Base-by-base conservation (phyloP, 2,113 vertebrate species). In the Pelodiscus sinensis region DNA sequence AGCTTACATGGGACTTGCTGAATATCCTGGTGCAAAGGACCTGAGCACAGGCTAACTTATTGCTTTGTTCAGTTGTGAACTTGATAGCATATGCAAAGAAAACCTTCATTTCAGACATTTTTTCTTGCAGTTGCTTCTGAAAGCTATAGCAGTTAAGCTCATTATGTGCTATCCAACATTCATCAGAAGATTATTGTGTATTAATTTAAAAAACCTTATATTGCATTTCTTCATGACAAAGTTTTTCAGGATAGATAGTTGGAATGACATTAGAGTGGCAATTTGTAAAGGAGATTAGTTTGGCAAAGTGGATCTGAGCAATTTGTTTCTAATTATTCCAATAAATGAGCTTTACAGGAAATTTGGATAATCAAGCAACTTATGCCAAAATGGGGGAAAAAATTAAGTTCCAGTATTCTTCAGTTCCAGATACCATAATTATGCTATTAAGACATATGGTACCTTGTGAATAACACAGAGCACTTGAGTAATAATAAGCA, bases 281-380 rank as follows among this genome's bases (percentile, higher is more conserved):
- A 98, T 97, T 97, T 97, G 91, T 97, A 97, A 97, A 98, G 96
- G 92, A 97, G 97, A 97, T 98, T 97, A 98, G 93, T 92, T 94
- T 96, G 92, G 93, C 86, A 96, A 94, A 96, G 95, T 35, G 90
- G 86, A 97, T 96, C 93, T 92, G 91, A 97, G 95, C 96, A 97
- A 97, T 98, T 98, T 95, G 95, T 96, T 97, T 97, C 96, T 98
- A 97, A 98, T 98, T 98, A 97, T 97, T 97, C 97, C 95, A 95
- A 91, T 88, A 97, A 97, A 97, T 29, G 81, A 96, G 95, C 88
- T 97, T 97, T 97, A 94, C 84, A 93, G 92, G 87, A 98, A 97
- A 96, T 89, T 94, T 87, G 88, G 94, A 95, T 95, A 97, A 96
- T 95, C 96, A 97, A 97, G 94, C 31, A 95, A 96, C 79, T 94